These are phyloP conservation scores for Microctonus brassicae DNA, from an alignment of 2,888 invertebrate species.

Conservation along the genomic window DNA sequence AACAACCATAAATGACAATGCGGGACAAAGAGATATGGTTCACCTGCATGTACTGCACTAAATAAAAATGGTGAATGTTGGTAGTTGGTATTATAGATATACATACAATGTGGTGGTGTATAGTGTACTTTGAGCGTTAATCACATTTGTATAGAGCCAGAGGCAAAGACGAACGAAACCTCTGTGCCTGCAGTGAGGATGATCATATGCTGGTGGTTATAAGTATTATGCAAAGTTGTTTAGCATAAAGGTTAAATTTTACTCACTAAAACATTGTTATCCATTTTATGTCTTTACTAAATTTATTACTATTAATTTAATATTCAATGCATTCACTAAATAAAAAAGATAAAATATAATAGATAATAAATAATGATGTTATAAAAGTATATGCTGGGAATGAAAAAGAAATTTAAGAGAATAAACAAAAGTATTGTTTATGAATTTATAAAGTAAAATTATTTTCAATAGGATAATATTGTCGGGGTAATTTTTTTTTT, in stretches of 20 bases:
- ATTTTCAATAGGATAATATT: not conserved
- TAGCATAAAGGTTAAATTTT: constrained; percentile 24
- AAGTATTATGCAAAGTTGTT: constrained; percentile 34
- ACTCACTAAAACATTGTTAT: constrained; percentile 25
- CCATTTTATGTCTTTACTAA: constrained; percentile 13
- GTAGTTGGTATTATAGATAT: not conserved
- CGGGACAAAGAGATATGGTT: not conserved
- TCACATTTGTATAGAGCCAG: constrained; percentile 3
- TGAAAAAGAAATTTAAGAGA: not conserved
- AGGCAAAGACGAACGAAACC: too few relatives aligned
- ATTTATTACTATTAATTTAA: constrained; percentile 12
- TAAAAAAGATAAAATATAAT: not conserved
- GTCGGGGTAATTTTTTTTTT: not conserved
- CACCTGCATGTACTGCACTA: not conserved
- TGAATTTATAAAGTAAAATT: not conserved
- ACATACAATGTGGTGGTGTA: too few relatives aligned
- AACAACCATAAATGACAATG: not conserved
- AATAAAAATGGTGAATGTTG: constrained; percentile 2
- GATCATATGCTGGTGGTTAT: not conserved
- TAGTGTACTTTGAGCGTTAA: constrained; percentile 33
- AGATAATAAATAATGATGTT: not conserved
- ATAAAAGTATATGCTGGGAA: not conserved
- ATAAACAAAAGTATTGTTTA: not conserved
- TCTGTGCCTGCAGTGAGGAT: not conserved
- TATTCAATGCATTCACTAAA: constrained; percentile 10